phyloP scores from a whole-genome alignment of 2,113 vertebrate species.

The Platysternon megacephalum region DNA sequence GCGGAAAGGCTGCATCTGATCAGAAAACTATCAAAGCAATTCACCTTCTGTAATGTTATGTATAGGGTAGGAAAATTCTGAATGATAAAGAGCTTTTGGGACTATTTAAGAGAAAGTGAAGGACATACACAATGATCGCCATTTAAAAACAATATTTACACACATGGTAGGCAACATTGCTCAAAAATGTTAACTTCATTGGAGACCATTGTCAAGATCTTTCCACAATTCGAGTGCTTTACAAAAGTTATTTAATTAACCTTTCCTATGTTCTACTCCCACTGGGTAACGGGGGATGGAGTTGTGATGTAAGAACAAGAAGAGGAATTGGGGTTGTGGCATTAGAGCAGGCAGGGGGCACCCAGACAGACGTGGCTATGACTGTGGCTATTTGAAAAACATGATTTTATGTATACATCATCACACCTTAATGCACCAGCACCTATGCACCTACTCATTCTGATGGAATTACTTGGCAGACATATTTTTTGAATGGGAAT shows the following conservation, averaged over 20 bases:
- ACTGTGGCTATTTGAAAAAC: background rate
- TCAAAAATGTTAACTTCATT: background rate
- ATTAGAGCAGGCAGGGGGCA: background rate
- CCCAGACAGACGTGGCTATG: background rate
- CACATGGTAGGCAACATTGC: fast-evolving
- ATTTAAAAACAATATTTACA: background rate
- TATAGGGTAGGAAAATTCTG: background rate
- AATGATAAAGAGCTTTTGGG: background rate
- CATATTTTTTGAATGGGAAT: background rate
- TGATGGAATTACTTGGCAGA: background rate
- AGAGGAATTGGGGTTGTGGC: fast-evolving
- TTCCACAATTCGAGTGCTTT: background rate
- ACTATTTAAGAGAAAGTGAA: background rate
- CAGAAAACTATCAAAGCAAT: background rate
- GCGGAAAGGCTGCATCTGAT: background rate
- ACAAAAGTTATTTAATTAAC: background rate
- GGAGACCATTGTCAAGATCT: background rate
- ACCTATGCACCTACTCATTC: background rate
- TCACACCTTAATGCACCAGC: background rate
- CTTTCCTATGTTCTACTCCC: background rate
- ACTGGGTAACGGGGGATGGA: background rate
- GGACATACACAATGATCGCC: background rate
- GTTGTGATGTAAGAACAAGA: fast-evolving
- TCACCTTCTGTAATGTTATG: fast-evolving
- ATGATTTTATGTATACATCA: background rate